A percentile compares a stretch with the other conserved stretches of the same genome.
Conservation (phyloP, 2,888 invertebrate genomes). For the Harpalus rubripes region DNA sequence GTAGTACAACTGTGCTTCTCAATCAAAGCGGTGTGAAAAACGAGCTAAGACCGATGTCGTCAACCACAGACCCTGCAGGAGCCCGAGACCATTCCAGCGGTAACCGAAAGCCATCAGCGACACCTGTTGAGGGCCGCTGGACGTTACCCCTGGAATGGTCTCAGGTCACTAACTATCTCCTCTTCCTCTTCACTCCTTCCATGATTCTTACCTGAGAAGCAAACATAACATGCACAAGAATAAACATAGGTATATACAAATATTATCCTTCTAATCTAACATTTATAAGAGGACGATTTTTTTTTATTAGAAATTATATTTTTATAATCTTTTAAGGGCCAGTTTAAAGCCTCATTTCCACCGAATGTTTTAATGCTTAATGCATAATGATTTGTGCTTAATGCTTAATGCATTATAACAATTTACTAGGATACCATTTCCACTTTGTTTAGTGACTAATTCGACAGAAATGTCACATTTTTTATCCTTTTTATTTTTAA, state of each 20-base stretch:
- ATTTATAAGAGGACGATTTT: too few relatives aligned
- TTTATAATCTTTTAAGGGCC: too few relatives aligned
- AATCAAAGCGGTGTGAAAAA: conserved; percentile 76
- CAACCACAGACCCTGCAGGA: conserved; percentile 73
- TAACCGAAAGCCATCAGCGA: conserved; percentile 59
- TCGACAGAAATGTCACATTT: too few relatives aligned
- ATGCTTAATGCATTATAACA: too few relatives aligned
- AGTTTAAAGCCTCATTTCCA: too few relatives aligned
- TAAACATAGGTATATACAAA: neutral
- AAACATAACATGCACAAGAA: conserved; percentile 50
- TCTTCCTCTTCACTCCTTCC: conserved; percentile 61
- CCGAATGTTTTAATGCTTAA: too few relatives aligned
- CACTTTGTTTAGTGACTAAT: too few relatives aligned
- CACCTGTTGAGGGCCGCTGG: conserved; percentile 55
- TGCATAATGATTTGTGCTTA: too few relatives aligned
- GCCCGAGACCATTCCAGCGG: conserved; percentile 63
- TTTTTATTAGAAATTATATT: too few relatives aligned
- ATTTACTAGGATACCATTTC: too few relatives aligned
- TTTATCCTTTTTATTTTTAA: too few relatives aligned
- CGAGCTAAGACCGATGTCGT: conserved; percentile 78
- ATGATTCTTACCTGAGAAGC: conserved; percentile 48
- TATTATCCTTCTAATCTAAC: too few relatives aligned
- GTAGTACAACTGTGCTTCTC: conserved; percentile 69
- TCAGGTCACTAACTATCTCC: conserved; percentile 51
- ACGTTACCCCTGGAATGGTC: conserved; percentile 63